Evolutionary conservation across 2,113 vertebrate species (phyloP).

Genomic region (Onychostoma macrolepis): DNA sequence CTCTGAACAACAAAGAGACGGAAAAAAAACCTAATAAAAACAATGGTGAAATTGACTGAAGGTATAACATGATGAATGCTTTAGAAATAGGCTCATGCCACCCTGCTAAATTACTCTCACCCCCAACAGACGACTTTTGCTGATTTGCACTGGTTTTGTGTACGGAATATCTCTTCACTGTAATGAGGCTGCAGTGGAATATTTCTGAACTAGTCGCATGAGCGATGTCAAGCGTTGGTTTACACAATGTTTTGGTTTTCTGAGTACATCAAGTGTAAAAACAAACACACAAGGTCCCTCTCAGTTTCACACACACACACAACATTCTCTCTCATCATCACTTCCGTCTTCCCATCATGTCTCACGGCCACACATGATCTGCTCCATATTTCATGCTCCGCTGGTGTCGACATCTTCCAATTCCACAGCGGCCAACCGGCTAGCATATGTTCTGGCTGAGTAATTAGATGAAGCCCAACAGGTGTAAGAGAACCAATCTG

Average conservation of each 20-base stretch:
- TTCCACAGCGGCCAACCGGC: neutral
- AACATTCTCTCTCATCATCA: constrained; percentile 6
- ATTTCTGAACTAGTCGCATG: constrained; percentile 10
- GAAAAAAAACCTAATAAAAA: constrained; percentile 63
- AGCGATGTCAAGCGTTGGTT: constrained; percentile 45
- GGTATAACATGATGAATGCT: constrained; percentile 75
- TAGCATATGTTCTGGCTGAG: constrained; percentile 45
- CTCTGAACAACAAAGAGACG: constrained; percentile 76
- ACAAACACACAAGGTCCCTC: constrained; percentile 26
- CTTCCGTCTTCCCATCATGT: constrained; percentile 20
- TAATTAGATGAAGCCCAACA: constrained; percentile 62
- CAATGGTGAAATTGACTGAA: constrained; percentile 68
- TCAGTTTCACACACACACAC: constrained; percentile 24
- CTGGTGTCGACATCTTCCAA: constrained; percentile 18
- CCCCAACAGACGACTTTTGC: constrained; percentile 25
- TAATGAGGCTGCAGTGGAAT: constrained; percentile 41
- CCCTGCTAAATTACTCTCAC: constrained; percentile 62
- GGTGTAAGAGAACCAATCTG: constrained; percentile 54
- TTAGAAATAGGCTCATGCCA: constrained; percentile 75
- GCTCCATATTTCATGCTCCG: constrained; percentile 56
- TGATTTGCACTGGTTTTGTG: constrained; percentile 25
- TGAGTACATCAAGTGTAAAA: constrained; percentile 42
- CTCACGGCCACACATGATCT: constrained; percentile 39
- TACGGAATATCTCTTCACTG: constrained; percentile 42
- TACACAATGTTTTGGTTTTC: constrained; percentile 51